Evolutionary conservation across 2,888 invertebrate species (phyloP).

Genomic region (Phanerotoma sp.): DNA sequence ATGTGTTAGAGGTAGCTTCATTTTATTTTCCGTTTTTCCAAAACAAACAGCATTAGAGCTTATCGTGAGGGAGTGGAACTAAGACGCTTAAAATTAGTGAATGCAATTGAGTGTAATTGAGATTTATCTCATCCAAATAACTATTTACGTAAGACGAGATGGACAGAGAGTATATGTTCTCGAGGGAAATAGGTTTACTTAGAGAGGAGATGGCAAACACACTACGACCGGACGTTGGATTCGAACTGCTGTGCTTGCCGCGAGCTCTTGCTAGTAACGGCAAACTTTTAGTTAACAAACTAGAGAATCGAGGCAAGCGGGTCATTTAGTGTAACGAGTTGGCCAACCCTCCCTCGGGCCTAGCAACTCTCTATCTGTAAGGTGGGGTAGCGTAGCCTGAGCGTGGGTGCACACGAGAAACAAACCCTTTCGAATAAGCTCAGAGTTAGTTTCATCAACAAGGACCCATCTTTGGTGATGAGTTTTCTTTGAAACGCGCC

Average conservation of each 20-base stretch:
- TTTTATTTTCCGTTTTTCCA: no score
- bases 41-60: no score
- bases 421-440: conserved; percentile 10
- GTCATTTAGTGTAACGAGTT: conserved; percentile 40
- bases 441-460: conserved; percentile 16
- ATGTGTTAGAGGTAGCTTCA: no score
- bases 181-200: conserved; percentile 12
- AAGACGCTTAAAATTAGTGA: no score
- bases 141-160: no score
- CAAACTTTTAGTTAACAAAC: conserved; percentile 43
- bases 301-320: conserved; percentile 37
- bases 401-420: neutral
- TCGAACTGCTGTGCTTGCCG: conserved; percentile 17
- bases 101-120: no score
- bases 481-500: conserved; percentile 16
- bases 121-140: no score
- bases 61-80: no score
- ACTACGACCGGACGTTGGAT: conserved; percentile 2
- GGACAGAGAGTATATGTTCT: neutral
- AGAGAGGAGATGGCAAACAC: conserved; percentile 17
- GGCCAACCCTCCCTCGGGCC: conserved; percentile 24
- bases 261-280: conserved; percentile 20
- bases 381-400: neutral
- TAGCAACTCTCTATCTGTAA: conserved; percentile 18
- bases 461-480: conserved; percentile 15